Evolutionary conservation across 2,113 vertebrate species (phyloP).

Genomic region (Thermophis baileyi): DNA sequence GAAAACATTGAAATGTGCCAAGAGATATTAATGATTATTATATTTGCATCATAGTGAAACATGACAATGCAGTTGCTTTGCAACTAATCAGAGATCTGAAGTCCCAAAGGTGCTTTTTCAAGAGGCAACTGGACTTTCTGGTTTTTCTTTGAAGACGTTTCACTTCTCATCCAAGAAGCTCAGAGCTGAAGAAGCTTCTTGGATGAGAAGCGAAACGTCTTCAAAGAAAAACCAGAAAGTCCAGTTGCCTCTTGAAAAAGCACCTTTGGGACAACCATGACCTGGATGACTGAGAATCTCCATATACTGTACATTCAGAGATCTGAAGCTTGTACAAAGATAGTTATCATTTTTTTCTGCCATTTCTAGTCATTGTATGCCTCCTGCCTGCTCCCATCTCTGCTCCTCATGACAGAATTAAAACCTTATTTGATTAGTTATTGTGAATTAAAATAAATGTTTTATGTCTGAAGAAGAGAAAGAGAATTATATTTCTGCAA

Average conservation of each 20-base stretch:
- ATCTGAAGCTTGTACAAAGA: not conserved
- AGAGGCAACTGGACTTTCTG: not conserved
- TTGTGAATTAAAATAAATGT: not conserved
- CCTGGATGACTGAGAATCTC: too few relatives aligned
- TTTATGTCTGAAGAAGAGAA: not conserved
- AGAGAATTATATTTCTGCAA: not conserved
- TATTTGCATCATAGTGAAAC: not conserved
- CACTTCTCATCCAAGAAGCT: too few relatives aligned
- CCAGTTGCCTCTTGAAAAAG: too few relatives aligned
- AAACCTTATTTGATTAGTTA: not conserved
- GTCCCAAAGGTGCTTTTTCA: not conserved
- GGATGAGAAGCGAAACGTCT: too few relatives aligned
- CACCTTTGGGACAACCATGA: too few relatives aligned
- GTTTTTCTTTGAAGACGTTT: slow-evolving; percentile 5
- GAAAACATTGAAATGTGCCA: not conserved
- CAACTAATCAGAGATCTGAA: not conserved
- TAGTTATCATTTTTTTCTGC: not conserved
- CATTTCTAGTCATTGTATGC: slow-evolving; percentile 6
- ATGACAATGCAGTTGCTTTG: not conserved
- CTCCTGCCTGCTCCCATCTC: not conserved
- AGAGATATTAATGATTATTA: slow-evolving; percentile 1
- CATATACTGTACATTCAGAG: not conserved
- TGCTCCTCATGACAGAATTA: not conserved
- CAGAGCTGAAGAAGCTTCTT: too few relatives aligned
- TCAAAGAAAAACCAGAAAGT: too few relatives aligned